Evolutionary conservation across 2,888 invertebrate genomes (phyloP).

Genomic region (Opisthograptis luteolata): DNA sequence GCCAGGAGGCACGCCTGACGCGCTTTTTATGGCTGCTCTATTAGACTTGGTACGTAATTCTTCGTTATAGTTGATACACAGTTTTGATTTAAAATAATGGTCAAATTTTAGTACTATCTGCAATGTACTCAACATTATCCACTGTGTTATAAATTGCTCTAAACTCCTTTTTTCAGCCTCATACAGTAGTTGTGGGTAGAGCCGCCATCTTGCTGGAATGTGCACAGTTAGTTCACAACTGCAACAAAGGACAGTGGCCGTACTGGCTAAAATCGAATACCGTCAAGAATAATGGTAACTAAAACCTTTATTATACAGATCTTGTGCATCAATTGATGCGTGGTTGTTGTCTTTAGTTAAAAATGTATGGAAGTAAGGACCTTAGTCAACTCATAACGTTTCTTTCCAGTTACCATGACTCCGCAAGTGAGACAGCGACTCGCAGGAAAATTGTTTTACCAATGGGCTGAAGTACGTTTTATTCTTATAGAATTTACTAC

Average conservation of each 20-base stretch:
- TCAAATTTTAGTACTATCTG: no score
- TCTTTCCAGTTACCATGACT: conserved; percentile 73
- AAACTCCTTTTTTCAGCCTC: conserved; percentile 85
- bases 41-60: conserved; percentile 91
- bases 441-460: conserved; percentile 98
- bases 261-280: conserved; percentile 96
- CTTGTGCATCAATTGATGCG: neutral
- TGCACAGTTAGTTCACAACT: conserved; percentile 97
- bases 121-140: no score
- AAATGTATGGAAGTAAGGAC: no score
- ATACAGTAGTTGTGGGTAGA: conserved; percentile 96
- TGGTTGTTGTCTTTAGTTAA: no score
- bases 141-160: no score
- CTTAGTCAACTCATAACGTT: conserved; percentile 47
- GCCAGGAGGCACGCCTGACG: conserved; percentile 98
- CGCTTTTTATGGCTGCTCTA: conserved; percentile 96
- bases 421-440: conserved; percentile 85
- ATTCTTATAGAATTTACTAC: neutral
- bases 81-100: no score
- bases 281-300: conserved; percentile 66
- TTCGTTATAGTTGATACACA: neutral
- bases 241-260: conserved; percentile 99
- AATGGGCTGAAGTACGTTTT: conserved; percentile 94
- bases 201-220: conserved; percentile 97
- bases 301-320: neutral